Conservation (phyloP, 2,797 vertebrate genomes). For the Myotis planiceps region DNA sequence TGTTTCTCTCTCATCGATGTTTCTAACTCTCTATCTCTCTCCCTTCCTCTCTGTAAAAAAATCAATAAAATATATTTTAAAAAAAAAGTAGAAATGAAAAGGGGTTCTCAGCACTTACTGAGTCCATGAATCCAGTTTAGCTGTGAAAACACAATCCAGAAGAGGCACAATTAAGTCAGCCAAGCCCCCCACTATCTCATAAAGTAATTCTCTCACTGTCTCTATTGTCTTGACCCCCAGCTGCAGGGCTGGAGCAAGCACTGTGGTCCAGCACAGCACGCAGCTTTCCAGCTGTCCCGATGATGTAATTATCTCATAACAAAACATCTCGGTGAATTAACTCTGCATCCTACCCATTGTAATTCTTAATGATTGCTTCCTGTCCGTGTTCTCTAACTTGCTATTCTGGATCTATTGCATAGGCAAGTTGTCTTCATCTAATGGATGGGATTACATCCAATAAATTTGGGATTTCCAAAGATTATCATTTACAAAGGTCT, state of each 20-base stretch:
- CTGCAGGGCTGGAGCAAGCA: constrained; percentile 61
- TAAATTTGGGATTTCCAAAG: constrained; percentile 68
- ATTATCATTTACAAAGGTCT: constrained; percentile 82
- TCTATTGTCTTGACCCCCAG: constrained; percentile 59
- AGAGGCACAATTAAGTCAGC: constrained; percentile 47
- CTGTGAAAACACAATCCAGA: constrained; percentile 57
- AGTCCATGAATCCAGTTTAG: constrained; percentile 27
- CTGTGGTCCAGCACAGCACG: constrained; percentile 20
- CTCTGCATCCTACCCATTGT: constrained; percentile 61
- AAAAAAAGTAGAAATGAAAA: background rate
- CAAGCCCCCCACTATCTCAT: constrained; percentile 17
- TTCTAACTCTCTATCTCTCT: too few relatives aligned
- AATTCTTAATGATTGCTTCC: constrained; percentile 59
- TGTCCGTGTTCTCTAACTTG: constrained; percentile 57
- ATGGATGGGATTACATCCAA: constrained; percentile 66
- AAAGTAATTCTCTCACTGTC: constrained; percentile 57
- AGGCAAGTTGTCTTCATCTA: constrained; percentile 67
- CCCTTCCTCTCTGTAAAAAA: too few relatives aligned
- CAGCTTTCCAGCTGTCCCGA: constrained; percentile 61
- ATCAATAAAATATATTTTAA: too few relatives aligned
- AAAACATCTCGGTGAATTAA: constrained; percentile 68
- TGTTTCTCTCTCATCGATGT: too few relatives aligned
- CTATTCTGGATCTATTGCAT: constrained; percentile 28
- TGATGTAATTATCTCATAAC: constrained; percentile 66
- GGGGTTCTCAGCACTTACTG: constrained; percentile 29